phyloP scores from a whole-genome alignment of 1,140 invertebrate genomes.

The Drosophila murphyi region DNA sequence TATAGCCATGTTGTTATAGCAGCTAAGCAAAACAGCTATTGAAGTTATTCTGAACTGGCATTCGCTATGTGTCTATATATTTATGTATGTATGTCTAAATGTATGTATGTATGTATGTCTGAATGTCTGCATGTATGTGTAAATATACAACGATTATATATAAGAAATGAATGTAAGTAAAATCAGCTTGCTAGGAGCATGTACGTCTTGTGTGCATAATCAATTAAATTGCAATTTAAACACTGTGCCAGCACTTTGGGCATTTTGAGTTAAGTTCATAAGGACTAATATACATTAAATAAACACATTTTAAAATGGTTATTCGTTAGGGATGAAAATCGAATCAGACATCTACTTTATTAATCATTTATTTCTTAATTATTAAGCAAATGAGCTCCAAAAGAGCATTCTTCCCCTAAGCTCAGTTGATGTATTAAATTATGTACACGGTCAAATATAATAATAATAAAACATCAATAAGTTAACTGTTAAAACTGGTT shows the following conservation, averaged over 20 bases:
- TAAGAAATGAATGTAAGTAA: not conserved
- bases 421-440: not conserved
- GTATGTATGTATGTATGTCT: not conserved
- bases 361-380: slow-evolving; percentile 15
- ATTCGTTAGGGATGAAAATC: slow-evolving; percentile 3
- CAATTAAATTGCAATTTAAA: slow-evolving; percentile 34
- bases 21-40: slow-evolving; percentile 41
- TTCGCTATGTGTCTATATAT: not conserved
- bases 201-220: slow-evolving; percentile 21
- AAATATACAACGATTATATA: not conserved
- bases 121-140: not conserved
- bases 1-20: slow-evolving; percentile 58
- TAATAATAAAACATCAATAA: not conserved
- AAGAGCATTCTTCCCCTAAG: not conserved
- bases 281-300: slow-evolving; percentile 13
- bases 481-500: not conserved
- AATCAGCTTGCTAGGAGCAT: not conserved
- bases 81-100: not conserved
- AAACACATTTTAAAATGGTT: slow-evolving; percentile 7
- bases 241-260: not conserved
- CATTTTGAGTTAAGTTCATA: slow-evolving; percentile 8
- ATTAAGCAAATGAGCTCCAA: not conserved
- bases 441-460: not conserved
- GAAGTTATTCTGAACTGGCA: slow-evolving; percentile 25
- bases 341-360: slow-evolving; percentile 5